Evolutionary conservation across 2,888 invertebrate species (phyloP), one percentile per base, ranked within the genome.

Genomic region (Zaprionus bogoriensis): DNA sequence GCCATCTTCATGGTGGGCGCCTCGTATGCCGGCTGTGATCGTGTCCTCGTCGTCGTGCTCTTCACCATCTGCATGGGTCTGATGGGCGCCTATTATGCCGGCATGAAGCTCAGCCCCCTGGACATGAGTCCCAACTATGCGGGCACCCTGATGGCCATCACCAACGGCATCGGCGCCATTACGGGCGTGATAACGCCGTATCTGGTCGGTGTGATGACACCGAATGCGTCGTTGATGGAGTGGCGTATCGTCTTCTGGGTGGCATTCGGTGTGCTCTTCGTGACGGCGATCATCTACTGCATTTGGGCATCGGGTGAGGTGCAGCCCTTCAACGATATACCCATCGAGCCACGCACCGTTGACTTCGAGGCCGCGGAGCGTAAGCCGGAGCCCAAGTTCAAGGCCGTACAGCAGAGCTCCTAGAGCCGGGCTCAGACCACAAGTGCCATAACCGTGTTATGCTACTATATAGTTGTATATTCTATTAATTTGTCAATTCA

Each of bases 231-330:
- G 0, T 80, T 95, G 5, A 89, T 90, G 17, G 93, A 96, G 91
- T 97, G 97, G 97, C 92, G 94, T 19, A 82, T 92, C 0, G 96
- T 96, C 0, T 96, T 96, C 89, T 96, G 96, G 95, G 94, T 96
- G 28, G 94, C 96, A 38, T 92, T 95, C 5, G 94, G 87, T 0
- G 93, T 96, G 2, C 93, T 96, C 63, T 89, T 93, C 0, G 62
- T 93, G 0, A 95, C 96, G 1, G 95, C 95, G 82, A 32, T 94
- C 0, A 84, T 96, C 6, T 97, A 95, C 89, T 77, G 94, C 2
- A 50, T 95, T 3, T 95, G 93, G 87, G 96, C 95, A 0, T 94
- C 94, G 67, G 96, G 95, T 0, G 94, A 96, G 38, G 93, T 95
- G 28, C 94, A 95, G 65, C 93, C 93, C 86, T 97, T 96, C 95